Conservation (phyloP, 2,888 invertebrate species). For the Linnaemya vulpina region DNA sequence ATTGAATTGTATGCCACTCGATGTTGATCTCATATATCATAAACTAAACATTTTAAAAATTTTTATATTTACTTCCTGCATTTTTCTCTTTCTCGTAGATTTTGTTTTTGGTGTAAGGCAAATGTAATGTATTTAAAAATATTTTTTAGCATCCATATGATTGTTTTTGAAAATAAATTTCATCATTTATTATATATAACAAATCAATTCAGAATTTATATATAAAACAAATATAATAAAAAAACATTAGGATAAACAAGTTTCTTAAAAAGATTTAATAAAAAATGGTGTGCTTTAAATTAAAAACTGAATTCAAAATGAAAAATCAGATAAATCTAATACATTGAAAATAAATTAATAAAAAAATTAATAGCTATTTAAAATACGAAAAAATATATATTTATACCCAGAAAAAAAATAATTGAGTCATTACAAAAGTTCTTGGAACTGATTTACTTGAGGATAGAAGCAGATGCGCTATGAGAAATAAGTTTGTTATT, state of each 20-base stretch:
- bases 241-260: constrained; percentile 18
- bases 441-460: no score
- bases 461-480: no score
- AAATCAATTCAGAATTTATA: background rate
- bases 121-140: constrained; percentile 34
- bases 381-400: background rate
- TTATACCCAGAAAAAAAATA: background rate
- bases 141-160: constrained; percentile 62
- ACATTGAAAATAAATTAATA: constrained; percentile 29
- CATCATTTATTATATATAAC: constrained; percentile 9
- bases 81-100: no score
- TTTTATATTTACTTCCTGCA: constrained; percentile 44
- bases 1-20: background rate
- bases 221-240: constrained; percentile 31
- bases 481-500: no score
- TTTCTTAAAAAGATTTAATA: background rate
- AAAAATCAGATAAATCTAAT: background rate
- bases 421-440: no score
- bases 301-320: background rate
- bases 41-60: constrained; percentile 6
- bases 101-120: constrained; percentile 55
- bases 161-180: constrained; percentile 29
- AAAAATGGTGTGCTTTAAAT: background rate
- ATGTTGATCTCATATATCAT: background rate
- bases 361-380: background rate